These are phyloP conservation scores for Melanotaenia nigrans DNA, from an alignment of 2,797 vertebrate species.

Conservation along the genomic window DNA sequence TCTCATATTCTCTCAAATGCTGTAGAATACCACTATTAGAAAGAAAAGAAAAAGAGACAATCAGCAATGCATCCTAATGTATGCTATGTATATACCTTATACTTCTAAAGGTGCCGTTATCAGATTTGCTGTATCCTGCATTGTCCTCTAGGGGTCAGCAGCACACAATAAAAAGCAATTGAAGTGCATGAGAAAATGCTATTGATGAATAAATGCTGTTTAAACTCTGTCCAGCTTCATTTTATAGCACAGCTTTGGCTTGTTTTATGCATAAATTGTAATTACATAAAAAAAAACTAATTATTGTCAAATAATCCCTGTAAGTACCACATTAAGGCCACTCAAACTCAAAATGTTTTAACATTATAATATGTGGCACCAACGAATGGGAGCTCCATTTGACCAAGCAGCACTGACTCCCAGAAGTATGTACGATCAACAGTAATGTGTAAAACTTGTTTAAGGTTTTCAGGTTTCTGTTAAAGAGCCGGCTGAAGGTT, in stretches of 20 bases:
- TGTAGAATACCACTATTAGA: conserved; percentile 74
- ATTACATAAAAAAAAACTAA: background rate
- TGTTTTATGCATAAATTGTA: background rate
- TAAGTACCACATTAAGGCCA: background rate
- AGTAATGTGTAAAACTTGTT: conserved; percentile 50
- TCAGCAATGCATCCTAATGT: too few species aligned
- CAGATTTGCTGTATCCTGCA: background rate
- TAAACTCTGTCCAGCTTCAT: background rate
- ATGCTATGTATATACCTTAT: too few species aligned
- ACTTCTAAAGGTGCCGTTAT: too few species aligned
- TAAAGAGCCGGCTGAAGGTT: background rate
- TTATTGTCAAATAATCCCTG: too few species aligned
- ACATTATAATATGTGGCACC: background rate
- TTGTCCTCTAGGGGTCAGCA: conserved; percentile 64
- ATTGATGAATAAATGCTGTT: too few species aligned
- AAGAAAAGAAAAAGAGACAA: background rate
- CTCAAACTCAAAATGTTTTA: too few species aligned
- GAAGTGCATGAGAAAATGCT: background rate
- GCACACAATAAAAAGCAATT: conserved; percentile 9
- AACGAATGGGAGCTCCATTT: background rate
- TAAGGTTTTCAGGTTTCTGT: background rate
- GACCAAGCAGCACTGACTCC: background rate
- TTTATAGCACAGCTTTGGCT: too few species aligned
- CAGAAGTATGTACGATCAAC: background rate
- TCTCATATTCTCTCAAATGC: conserved; percentile 72